Evolutionary conservation across 2,888 invertebrate species (phyloP).

Genomic region (Pinctada fucata): DNA sequence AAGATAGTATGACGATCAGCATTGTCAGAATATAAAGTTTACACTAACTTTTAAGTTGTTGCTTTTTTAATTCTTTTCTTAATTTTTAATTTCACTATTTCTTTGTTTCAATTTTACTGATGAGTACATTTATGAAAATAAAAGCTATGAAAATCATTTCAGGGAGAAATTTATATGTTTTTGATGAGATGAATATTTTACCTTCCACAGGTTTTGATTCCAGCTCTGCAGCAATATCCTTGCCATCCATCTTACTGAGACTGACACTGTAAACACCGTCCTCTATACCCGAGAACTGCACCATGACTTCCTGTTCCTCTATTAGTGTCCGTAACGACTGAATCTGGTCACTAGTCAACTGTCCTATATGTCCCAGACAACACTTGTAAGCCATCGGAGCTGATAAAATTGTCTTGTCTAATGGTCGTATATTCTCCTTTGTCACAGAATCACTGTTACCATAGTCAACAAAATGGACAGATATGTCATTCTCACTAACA

Average conservation of each 20-base stretch:
- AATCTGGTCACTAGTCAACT: constrained; percentile 7
- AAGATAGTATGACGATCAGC: neutral
- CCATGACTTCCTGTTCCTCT: constrained; percentile 20
- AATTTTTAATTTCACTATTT: no score
- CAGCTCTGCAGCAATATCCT: neutral
- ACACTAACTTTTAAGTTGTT: no score
- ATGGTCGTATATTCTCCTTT: constrained; percentile 45
- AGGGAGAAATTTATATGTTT: no score
- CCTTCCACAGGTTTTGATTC: no score
- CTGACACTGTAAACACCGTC: constrained; percentile 19
- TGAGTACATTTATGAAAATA: no score
- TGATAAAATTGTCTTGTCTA: constrained; percentile 45
- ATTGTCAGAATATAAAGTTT: neutral
- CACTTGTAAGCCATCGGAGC: constrained; percentile 44
- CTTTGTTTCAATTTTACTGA: no score
- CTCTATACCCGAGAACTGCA: constrained; percentile 14
- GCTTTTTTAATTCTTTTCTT: no score
- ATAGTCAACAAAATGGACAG: constrained; percentile 82
- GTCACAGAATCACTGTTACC: constrained; percentile 77
- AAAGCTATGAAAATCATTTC: no score
- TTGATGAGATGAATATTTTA: no score
- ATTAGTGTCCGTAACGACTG: constrained; percentile 18
- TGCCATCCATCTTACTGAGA: constrained; percentile 9
- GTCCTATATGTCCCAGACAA: constrained; percentile 23
- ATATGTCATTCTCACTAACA: constrained; percentile 69